phyloP scores from a whole-genome alignment of 2,797 vertebrate species.

The Rhabdophis nuchalis region DNA sequence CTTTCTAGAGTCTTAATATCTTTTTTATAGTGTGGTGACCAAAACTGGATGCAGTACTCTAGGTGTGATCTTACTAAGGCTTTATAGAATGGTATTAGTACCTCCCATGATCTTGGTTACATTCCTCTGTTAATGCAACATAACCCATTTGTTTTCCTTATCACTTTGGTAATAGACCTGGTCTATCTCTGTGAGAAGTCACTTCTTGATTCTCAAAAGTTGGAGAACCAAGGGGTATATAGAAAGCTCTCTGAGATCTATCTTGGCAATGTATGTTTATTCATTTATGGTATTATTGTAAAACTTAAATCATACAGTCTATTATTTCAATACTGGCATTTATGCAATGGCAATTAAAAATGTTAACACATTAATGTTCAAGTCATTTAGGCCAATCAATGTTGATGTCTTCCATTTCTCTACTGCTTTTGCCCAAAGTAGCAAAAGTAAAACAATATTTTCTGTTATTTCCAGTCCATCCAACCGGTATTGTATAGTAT shows the following conservation, averaged over 20 bases:
- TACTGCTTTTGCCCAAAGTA: neutral
- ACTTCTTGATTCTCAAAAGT: neutral
- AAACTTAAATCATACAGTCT: neutral
- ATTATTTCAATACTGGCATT: neutral
- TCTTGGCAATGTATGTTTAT: neutral
- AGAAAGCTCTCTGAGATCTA: too few relatives aligned
- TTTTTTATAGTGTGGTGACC: too few relatives aligned
- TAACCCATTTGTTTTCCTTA: neutral
- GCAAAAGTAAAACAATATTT: neutral
- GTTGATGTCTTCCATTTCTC: neutral
- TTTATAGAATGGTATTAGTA: too few relatives aligned
- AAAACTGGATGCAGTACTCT: too few relatives aligned
- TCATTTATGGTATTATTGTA: neutral
- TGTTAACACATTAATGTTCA: neutral
- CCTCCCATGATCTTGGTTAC: too few relatives aligned
- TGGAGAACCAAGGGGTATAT: neutral
- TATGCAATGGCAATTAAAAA: neutral
- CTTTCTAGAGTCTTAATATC: too few relatives aligned
- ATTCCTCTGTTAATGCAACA: too few relatives aligned
- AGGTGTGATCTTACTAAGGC: too few relatives aligned
- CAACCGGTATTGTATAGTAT: too few relatives aligned
- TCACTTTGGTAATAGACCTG: neutral
- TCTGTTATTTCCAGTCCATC: neutral
- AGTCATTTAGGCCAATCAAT: neutral
- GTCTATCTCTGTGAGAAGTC: neutral